Evolutionary conservation across 2,888 invertebrate genomes (phyloP), one percentile per base, ranked within the genome.

Genomic region (Chouioia cunea): DNA sequence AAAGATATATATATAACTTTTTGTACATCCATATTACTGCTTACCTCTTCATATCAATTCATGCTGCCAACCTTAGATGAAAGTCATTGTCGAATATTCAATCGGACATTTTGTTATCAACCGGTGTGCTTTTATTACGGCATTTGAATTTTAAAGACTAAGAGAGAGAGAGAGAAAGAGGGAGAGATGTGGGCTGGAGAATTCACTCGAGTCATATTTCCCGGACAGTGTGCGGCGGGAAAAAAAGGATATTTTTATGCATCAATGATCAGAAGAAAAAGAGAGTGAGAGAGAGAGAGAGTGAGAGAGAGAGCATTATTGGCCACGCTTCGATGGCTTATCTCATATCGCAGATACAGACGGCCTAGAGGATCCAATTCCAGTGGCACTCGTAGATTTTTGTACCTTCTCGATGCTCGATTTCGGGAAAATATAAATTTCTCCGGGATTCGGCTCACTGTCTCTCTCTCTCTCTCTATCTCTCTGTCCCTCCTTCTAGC

Each of bases 281-380:
- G 52, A 10, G 16, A 20, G 6, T 4, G 27, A 36, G 36, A 14
- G 14, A 16, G 56, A 18, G 36, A 56, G 27, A 18, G 44, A 66
- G 66, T 67, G 36, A 60, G 66, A 73, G 68, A 58, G 65, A 68
- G 70, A 69, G 74, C 74, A 69, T 74, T 74, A 74, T 74, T 74
- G 71, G 71, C 66, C 64, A 71, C 66, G 74, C 65, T 71, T 71
- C 71, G 52, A 56, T 65, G 71, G 65, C 59, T 65, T 53, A 73
- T 71, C 71, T 73, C 71, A 73, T 73, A 71, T 71, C 68, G 50
- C 53, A 64, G 64, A 67, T 73, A 70, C 64, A 68, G 57, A 20
- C 18, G 22, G 22, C 54, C 22, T 56, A 43, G 58, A 54, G 54
- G 53, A 71, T 68, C 71, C 59, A 68, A 71, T 71, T 68, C 67